These are phyloP conservation scores for Peromyscus melanophrys DNA, from an alignment of 2,797 vertebrate species.

Conservation along the genomic window DNA sequence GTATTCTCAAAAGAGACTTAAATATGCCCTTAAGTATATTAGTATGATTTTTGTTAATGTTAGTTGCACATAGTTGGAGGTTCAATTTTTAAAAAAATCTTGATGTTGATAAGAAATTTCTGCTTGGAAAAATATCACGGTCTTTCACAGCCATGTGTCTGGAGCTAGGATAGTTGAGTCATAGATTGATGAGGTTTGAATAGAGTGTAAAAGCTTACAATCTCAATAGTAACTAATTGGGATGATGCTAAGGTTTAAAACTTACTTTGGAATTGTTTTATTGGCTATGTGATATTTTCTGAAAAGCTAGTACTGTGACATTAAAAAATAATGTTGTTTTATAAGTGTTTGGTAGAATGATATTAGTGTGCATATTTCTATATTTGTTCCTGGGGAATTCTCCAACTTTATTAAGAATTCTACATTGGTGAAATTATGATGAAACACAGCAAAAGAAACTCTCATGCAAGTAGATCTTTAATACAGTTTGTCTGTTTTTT, in stretches of 20 bases:
- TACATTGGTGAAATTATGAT: neutral
- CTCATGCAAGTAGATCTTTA: neutral
- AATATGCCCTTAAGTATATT: neutral
- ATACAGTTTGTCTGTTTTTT: neutral
- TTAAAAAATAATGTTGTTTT: constrained; percentile 47
- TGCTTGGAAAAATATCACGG: constrained; percentile 42
- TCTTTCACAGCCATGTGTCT: constrained; percentile 30
- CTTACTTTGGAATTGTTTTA: constrained; percentile 37
- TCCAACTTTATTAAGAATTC: constrained; percentile 10
- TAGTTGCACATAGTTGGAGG: neutral
- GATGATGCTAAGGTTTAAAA: constrained; percentile 44
- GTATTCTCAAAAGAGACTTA: neutral
- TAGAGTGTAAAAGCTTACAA: neutral
- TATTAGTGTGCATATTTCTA: constrained; percentile 7
- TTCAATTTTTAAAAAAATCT: neutral
- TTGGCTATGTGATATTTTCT: neutral
- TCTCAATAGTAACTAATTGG: neutral
- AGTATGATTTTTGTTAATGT: constrained; percentile 29
- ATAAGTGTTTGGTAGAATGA: constrained; percentile 44
- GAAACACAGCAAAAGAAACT: neutral
- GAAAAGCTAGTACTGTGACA: neutral
- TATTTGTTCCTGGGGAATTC: neutral
- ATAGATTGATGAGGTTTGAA: constrained; percentile 17
- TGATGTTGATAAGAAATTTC: neutral
- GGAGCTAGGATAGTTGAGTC: neutral